Base-by-base conservation (phyloP, 2,797 vertebrate genomes). In the Labroides dimidiatus region DNA sequence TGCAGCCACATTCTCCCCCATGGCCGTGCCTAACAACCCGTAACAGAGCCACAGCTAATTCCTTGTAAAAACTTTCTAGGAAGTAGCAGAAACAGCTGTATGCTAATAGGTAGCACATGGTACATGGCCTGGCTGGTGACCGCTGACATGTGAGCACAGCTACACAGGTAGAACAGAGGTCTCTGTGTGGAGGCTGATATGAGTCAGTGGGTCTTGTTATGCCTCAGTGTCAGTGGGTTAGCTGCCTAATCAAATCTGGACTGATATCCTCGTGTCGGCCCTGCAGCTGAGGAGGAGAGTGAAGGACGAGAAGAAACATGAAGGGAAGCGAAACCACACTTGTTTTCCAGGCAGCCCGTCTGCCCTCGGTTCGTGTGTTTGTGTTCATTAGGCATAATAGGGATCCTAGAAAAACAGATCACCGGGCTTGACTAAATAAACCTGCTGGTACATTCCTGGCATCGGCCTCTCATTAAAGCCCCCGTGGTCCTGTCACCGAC, bases 391-490 rank as follows among this genome's bases (percentile, higher is more conserved):
- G 84, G 58, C 73, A 90, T 87, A 91, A 90, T 87, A 85, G 76
- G 82, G 85, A 90, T 90, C 81, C 78, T 90, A 87, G 82, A 89
- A 92, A 91, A 93, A 90, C 91, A 91, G 84, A 93, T 92, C 87
- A 83, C 77, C 76, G 85, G 70, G 84, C 84, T 84, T 89, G 84
- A 87, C 81, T 72, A 94, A 93, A 93, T 92, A 93, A 92, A 92
- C 87, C 86, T 72, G 74, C 72, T 42, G 37, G 45, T 86, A 78
- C 85, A 92, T 91, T 93, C 88, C 90, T 90, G 88, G 77, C 82
- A 63, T 55, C 45, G 64, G 85, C 72, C 87, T 86, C 88, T 92
- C 87, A 91, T 92, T 93, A 90, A 82, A 84, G 63, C 58, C 77
- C 69, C 37, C 41, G 78, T 37, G 27, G 69, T 48, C 77, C 78